These are phyloP conservation scores for Varroa destructor DNA, from an alignment of 1,140 invertebrate species.

Conservation along the genomic window DNA sequence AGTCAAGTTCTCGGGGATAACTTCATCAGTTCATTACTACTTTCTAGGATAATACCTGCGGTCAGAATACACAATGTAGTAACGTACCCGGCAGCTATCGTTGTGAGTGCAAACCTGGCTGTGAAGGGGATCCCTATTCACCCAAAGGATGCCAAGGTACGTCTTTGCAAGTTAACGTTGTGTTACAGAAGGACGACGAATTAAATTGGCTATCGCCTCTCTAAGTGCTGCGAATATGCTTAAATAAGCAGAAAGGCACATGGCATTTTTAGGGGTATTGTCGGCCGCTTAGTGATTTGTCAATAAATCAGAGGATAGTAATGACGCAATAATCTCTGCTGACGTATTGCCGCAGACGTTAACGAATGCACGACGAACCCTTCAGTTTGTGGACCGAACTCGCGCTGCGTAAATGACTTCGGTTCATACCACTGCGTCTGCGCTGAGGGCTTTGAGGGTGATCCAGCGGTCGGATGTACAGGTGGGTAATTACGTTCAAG, in stretches of 20 bases:
- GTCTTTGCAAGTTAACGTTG: neutral
- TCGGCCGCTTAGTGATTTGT: too few relatives aligned
- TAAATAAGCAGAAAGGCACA: too few relatives aligned
- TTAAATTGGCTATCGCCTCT: too few relatives aligned
- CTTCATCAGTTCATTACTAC: too few relatives aligned
- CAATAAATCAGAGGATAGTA: too few relatives aligned
- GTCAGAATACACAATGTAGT: conserved; percentile 46
- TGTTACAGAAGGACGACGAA: too few relatives aligned
- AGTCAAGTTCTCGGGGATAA: too few relatives aligned
- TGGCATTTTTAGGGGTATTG: too few relatives aligned
- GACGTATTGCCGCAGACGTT: conserved; percentile 38
- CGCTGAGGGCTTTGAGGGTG: conserved; percentile 65
- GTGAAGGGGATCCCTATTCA: conserved; percentile 50
- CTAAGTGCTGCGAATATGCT: too few relatives aligned
- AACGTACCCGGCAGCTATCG: conserved; percentile 61
- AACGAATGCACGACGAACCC: conserved; percentile 41
- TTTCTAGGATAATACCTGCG: conserved; percentile 31
- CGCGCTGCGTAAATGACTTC: conserved; percentile 67
- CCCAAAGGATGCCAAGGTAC: conserved; percentile 35
- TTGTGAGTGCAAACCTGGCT: conserved; percentile 68
- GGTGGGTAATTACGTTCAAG: conserved; percentile 41
- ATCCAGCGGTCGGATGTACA: conserved; percentile 63
- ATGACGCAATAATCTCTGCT: neutral
- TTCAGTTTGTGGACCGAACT: conserved; percentile 62
- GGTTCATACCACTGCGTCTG: conserved; percentile 72